Base-by-base conservation (phyloP, 1,140 invertebrate genomes). In the Zeugodacus cucurbitae region DNA sequence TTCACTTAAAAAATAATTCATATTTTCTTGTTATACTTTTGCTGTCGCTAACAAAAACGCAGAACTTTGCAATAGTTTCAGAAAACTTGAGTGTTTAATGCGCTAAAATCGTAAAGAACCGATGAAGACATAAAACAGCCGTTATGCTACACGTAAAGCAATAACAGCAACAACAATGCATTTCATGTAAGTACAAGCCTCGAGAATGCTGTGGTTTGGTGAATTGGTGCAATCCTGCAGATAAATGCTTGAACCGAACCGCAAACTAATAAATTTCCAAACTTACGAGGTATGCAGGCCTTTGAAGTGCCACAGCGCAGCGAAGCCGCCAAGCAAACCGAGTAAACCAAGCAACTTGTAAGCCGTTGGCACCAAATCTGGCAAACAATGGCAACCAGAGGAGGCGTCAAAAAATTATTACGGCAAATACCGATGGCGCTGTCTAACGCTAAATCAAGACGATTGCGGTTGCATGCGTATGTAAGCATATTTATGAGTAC, bases 191-290 rank as follows among this genome's bases (percentile, higher is more conserved):
- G 26, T 26, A 62, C 58, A 62, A 0, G 26, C 58, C 58, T 5
- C 14, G 0, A 82, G 41, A 48, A 82, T 26, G 74, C 74, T 82
- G 41, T 26, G 41, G 41, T 48, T 82, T 82, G 37, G n/a, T 22
- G n/a, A 82, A 34, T 82, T 82, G 74, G 41, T 48, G 74, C 74
- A 82, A 82, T 82, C 37, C 74, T n/a, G n/a, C 74, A 44, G 37
- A 48, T 22, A 82, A 82, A 82, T 82, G 41, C 44, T 82, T 82
- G 74, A 82, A 82, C 74, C 74, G 37, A 82, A 48, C 74, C 74
- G 41, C 74, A 82, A 44, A 82, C 74, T 82, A 82, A 82, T 82
- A 82, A 82, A 82, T 82, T 82, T 82, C n/a, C 17, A 48, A 82
- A 82, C 74, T 82, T 48, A 82, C 74, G 34, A 82, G 74, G 2